Evolutionary conservation across 2,888 invertebrate genomes (phyloP).

Genomic region (Cactoblastis cactorum): DNA sequence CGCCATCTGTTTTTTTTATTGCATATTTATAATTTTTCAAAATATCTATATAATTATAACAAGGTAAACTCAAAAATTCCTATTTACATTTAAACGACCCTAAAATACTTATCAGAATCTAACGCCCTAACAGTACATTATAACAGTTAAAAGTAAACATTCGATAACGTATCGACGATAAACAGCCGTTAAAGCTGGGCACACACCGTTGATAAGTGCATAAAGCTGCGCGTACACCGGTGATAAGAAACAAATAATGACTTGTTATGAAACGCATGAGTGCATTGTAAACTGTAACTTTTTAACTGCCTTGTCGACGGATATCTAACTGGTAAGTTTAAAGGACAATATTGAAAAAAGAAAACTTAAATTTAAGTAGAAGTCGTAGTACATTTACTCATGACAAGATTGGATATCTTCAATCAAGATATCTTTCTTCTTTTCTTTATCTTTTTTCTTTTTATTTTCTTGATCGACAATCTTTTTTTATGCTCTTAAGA

Average conservation of each 20-base stretch:
- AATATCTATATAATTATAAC: no score
- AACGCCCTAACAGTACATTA: conserved; percentile 4
- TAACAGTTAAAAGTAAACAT: conserved; percentile 9
- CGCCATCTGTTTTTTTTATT: no score
- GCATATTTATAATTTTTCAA: no score
- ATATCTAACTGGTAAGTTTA: no score
- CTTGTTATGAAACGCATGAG: conserved; percentile 1
- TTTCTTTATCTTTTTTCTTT: no score
- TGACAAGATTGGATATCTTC: no score
- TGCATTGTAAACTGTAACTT: not conserved
- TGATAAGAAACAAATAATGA: not conserved
- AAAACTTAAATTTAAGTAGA: no score
- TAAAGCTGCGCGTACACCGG: conserved; percentile 2
- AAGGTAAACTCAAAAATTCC: not conserved
- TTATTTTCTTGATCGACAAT: no score
- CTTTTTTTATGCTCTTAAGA: no score
- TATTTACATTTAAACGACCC: not conserved
- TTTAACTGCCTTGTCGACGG: not conserved
- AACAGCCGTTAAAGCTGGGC: conserved; percentile 4
- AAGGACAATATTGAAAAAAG: no score
- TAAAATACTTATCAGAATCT: conserved; percentile 1
- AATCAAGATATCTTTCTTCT: no score
- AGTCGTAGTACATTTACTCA: no score
- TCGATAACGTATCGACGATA: conserved; percentile 7
- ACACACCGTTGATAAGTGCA: conserved; percentile 8